phyloP scores from a whole-genome alignment of 2,888 invertebrate genomes.

The Agonum fuliginosum region DNA sequence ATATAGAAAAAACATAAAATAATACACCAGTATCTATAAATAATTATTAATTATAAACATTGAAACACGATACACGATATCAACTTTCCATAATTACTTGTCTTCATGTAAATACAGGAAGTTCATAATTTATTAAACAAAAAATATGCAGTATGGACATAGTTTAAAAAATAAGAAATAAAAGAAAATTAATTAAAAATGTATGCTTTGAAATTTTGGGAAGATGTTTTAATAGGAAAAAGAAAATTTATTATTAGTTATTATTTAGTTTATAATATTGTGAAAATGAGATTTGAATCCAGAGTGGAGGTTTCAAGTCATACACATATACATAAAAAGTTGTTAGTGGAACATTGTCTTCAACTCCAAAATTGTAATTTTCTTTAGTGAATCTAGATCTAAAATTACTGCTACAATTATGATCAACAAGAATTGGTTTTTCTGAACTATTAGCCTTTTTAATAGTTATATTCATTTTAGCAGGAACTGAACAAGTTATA shows the following conservation, averaged over 20 bases:
- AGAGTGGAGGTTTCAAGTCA: slow-evolving; percentile 96
- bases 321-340: slow-evolving; percentile 99
- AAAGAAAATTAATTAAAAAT: neutral
- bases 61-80: too few species aligned
- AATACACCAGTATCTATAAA: too few species aligned
- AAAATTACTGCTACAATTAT: slow-evolving; percentile 85
- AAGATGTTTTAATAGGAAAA: slow-evolving; percentile 13
- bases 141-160: neutral
- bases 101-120: too few species aligned
- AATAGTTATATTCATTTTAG: slow-evolving; percentile 92
- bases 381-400: slow-evolving; percentile 88
- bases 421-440: slow-evolving; percentile 82
- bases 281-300: slow-evolving; percentile 98
- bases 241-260: too few species aligned
- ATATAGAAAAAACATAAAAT: too few species aligned
- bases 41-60: too few species aligned
- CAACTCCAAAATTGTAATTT: slow-evolving; percentile 94
- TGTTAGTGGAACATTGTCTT: slow-evolving; percentile 90
- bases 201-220: slow-evolving; percentile 2
- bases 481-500: slow-evolving; percentile 90
- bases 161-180: neutral
- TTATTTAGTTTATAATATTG: slow-evolving; percentile 98
- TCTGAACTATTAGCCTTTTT: slow-evolving; percentile 83
- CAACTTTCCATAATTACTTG: too few species aligned
- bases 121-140: neutral